phyloP scores from a whole-genome alignment of 2,888 invertebrate genomes.

The Sphaeridia pumilis region DNA sequence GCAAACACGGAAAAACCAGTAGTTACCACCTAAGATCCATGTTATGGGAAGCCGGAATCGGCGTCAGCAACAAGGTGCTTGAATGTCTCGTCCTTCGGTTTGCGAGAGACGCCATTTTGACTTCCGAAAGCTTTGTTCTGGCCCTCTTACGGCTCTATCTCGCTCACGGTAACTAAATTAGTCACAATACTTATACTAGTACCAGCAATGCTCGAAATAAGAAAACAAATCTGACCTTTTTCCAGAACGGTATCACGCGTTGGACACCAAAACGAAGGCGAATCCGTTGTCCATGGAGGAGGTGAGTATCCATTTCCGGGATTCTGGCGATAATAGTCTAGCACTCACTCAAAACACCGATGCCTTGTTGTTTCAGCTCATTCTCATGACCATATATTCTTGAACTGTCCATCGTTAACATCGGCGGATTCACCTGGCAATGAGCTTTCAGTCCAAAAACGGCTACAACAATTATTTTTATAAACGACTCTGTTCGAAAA shows the following conservation, averaged over 20 bases:
- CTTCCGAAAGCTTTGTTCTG: slow-evolving; percentile 53
- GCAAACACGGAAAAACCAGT: slow-evolving; percentile 47
- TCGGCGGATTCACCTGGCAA: too few relatives aligned
- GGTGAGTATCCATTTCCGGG: slow-evolving; percentile 41
- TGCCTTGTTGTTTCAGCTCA: slow-evolving; percentile 45
- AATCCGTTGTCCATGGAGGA: slow-evolving; percentile 61
- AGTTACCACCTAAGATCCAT: slow-evolving; percentile 53
- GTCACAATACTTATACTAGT: background rate
- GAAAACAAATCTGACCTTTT: slow-evolving; percentile 25
- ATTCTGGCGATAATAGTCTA: too few relatives aligned
- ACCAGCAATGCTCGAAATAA: background rate
- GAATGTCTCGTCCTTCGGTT: slow-evolving; percentile 57
- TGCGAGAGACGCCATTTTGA: slow-evolving; percentile 49
- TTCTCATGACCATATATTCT: slow-evolving; percentile 51
- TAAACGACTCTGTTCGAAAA: too few relatives aligned
- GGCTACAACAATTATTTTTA: too few relatives aligned
- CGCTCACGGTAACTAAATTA: slow-evolving; percentile 48
- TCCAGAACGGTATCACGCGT: slow-evolving; percentile 55
- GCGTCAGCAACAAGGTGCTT: slow-evolving; percentile 62
- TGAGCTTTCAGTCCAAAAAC: too few relatives aligned
- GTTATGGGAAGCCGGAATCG: slow-evolving; percentile 56
- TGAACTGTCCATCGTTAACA: too few relatives aligned
- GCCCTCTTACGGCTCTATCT: slow-evolving; percentile 53
- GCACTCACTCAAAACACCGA: too few relatives aligned
- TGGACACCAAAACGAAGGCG: slow-evolving; percentile 58